Conservation (phyloP, 1,140 invertebrate species). For the Cecropterus lyciades region DNA sequence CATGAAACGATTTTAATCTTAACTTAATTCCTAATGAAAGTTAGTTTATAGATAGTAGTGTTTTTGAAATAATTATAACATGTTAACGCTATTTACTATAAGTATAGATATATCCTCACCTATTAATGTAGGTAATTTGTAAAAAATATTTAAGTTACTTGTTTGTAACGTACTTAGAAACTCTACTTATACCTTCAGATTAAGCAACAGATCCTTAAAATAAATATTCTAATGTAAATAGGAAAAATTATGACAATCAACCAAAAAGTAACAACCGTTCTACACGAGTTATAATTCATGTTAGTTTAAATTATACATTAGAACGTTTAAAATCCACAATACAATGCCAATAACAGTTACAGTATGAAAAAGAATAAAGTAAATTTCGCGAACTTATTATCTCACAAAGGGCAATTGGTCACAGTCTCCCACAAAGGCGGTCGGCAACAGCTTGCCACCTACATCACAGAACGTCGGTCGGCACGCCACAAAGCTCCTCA, state of each 20-base stretch:
- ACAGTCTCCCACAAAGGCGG: constrained; percentile 62
- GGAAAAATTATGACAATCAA: too few species aligned
- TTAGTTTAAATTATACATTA: constrained; percentile 1
- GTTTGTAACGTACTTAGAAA: too few species aligned
- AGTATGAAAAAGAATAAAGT: constrained; percentile 40
- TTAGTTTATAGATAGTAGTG: too few species aligned
- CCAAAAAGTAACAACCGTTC: not conserved
- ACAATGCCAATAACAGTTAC: constrained; percentile 19
- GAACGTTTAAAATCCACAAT: not conserved
- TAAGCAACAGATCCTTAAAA: too few species aligned
- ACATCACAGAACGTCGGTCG: constrained; percentile 58
- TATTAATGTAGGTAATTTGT: too few species aligned
- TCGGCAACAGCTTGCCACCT: constrained; percentile 47
- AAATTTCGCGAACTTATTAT: constrained; percentile 64
- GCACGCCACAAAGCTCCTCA: constrained; percentile 63
- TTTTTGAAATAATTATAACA: too few species aligned
- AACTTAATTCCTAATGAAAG: not conserved
- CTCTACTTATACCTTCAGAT: too few species aligned
- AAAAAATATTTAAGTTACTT: too few species aligned
- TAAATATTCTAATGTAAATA: too few species aligned
- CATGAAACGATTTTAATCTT: not conserved
- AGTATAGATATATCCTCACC: too few species aligned
- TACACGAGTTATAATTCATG: not conserved
- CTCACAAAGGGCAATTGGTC: constrained; percentile 65
- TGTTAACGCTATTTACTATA: too few species aligned